Percentiles rank a stretch among this genome's conserved stretches.
Conservation (phyloP, 2,797 vertebrate species). For the Sebastes vulpes region DNA sequence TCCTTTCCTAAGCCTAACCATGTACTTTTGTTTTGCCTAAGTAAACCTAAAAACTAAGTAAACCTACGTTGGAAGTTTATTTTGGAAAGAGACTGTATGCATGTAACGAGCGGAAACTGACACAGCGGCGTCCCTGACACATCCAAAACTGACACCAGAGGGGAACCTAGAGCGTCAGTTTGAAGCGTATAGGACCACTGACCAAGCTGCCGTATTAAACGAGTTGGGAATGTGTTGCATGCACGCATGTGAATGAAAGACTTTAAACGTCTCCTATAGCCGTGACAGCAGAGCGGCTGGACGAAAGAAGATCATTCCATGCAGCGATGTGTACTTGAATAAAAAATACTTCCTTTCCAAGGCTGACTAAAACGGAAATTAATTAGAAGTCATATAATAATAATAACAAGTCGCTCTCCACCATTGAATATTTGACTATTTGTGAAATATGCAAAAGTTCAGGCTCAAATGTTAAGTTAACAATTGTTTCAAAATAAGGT, state of each 20-base stretch:
- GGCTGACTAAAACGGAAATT: background rate
- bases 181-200: background rate
- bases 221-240: background rate
- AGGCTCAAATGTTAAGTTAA: background rate
- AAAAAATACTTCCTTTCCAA: background rate
- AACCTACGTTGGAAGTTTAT: background rate
- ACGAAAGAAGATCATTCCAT: background rate
- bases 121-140: background rate
- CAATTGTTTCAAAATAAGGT: background rate
- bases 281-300: background rate
- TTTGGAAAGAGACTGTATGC: background rate
- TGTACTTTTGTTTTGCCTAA: background rate
- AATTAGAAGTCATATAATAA: background rate
- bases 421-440: background rate
- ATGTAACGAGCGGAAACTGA: background rate
- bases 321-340: background rate
- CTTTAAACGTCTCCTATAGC: rapidly evolving
- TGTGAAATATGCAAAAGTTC: background rate
- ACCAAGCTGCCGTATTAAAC: background rate
- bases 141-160: background rate
- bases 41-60: background rate
- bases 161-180: background rate
- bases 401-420: background rate
- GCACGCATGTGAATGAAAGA: background rate
- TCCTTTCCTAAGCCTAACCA: background rate